phyloP scores from a whole-genome alignment of 23 tunicate species.

The Ciona savignyi region DNA sequence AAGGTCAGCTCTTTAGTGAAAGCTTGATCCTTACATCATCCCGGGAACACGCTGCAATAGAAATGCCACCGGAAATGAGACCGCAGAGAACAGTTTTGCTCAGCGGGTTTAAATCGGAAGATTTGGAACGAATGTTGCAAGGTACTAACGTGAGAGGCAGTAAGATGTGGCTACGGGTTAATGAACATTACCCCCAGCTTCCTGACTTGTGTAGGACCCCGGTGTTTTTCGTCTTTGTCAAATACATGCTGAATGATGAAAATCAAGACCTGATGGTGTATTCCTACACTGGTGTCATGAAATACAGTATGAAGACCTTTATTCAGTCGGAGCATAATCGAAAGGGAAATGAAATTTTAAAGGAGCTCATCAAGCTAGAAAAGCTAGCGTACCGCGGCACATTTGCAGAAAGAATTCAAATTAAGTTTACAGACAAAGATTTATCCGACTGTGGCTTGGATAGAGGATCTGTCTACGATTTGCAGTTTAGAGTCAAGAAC shows the following conservation, averaged over 20 bases:
- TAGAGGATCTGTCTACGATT: background rate
- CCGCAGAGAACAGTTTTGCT: background rate
- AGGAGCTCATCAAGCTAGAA: background rate
- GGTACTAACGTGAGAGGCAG: background rate
- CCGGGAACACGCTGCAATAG: background rate
- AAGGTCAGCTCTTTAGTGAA: background rate
- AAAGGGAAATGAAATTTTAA: background rate
- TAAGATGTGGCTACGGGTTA: background rate
- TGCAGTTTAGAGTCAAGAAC: background rate
- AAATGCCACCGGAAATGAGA: background rate
- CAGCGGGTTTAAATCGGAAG: background rate
- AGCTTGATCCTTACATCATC: background rate
- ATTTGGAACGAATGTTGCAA: background rate
- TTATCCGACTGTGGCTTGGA: background rate
- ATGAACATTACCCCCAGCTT: background rate
- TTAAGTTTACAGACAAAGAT: background rate
- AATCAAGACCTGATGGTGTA: background rate
- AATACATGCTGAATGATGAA: background rate
- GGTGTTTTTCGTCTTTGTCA: background rate
- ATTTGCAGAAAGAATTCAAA: background rate
- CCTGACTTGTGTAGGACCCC: background rate
- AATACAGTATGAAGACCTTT: too few relatives aligned
- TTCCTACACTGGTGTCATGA: background rate
- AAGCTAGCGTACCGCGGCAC: background rate
- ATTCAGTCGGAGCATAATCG: background rate